Conservation (phyloP, 2,113 vertebrate genomes). For the Amphilophus citrinellus region DNA sequence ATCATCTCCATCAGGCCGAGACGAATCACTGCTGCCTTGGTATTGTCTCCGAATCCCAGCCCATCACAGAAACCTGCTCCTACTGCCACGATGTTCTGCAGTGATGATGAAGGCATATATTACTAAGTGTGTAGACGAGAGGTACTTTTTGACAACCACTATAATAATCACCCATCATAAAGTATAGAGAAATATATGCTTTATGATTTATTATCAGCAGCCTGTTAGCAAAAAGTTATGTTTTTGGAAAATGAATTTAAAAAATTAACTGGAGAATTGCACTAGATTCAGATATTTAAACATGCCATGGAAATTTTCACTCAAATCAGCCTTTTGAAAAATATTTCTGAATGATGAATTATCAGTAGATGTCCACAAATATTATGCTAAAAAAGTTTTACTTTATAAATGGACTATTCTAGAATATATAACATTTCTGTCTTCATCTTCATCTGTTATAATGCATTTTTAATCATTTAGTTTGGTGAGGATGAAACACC, state of each 20-base stretch:
- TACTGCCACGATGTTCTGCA: conserved; percentile 93
- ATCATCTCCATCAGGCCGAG: conserved; percentile 99
- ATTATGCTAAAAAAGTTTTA: not conserved
- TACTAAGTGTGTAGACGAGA: not conserved
- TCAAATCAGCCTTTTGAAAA: not conserved
- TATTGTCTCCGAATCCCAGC: conserved; percentile 95
- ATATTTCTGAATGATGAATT: not conserved
- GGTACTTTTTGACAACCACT: not conserved
- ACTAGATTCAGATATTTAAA: no score
- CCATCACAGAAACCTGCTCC: conserved; percentile 97
- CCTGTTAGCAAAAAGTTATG: no score
- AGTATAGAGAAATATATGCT: not conserved
- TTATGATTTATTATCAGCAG: no score
- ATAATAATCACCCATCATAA: no score
- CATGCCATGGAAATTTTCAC: no score
- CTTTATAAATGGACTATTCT: not conserved
- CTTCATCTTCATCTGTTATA: not conserved
- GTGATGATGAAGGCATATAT: not conserved
- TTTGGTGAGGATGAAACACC: conserved; percentile 71
- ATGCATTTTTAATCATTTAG: not conserved
- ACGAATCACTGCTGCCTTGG: conserved; percentile 95
- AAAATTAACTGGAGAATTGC: no score
- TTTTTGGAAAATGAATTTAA: no score
- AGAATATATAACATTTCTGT: not conserved
- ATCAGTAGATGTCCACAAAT: not conserved